phyloP scores from a whole-genome alignment of 2,797 vertebrate genomes.

The Odontamblyopus lacepedii region DNA sequence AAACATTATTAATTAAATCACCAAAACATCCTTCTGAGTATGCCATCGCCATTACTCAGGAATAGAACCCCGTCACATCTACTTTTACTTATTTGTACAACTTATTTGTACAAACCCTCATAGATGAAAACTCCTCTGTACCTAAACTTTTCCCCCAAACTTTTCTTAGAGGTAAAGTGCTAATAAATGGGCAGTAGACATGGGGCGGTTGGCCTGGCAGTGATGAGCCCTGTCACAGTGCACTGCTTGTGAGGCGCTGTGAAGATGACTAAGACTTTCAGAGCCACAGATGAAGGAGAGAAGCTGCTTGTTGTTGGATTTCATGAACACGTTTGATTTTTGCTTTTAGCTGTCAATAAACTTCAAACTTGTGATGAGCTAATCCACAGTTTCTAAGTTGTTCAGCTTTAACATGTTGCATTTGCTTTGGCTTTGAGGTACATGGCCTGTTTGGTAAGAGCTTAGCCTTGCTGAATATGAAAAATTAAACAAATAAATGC shows the following conservation, averaged over 20 bases:
- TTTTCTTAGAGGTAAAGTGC: constrained; percentile 36
- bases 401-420: neutral
- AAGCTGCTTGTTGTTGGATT: constrained; percentile 48
- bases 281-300: constrained; percentile 56
- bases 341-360: constrained; percentile 3
- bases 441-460: neutral
- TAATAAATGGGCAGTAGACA: constrained; percentile 52
- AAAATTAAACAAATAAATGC: neutral
- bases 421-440: neutral
- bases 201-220: constrained; percentile 45
- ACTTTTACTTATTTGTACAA: neutral
- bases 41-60: too few species aligned
- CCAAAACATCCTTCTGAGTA: too few species aligned
- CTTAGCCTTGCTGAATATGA: neutral
- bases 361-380: neutral
- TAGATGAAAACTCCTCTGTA: neutral
- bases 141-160: constrained; percentile 16
- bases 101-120: neutral
- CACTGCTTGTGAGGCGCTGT: constrained; percentile 68
- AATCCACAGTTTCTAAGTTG: constrained; percentile 1
- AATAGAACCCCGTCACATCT: neutral
- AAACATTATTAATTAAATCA: too few species aligned
- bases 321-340: constrained; percentile 21
- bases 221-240: constrained; percentile 67
- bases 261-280: constrained; percentile 75